Conservation (phyloP, 2,113 vertebrate species). For the Phaetusa simplex region DNA sequence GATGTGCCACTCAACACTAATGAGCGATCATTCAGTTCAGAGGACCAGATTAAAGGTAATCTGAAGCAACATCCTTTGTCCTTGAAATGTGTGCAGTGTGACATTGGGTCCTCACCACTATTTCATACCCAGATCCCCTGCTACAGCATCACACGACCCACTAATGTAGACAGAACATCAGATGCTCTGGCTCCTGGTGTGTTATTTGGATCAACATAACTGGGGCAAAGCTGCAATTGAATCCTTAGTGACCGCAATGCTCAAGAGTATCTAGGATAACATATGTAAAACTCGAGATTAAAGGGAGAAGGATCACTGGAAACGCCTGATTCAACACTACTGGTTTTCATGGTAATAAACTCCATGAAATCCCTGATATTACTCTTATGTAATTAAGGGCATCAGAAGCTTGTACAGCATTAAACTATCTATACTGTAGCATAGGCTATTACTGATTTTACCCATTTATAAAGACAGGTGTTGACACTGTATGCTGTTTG, state of each 20-base stretch:
- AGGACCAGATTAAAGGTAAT: neutral
- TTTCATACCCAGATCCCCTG: neutral
- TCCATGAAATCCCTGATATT: neutral
- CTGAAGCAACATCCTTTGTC: neutral
- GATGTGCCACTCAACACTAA: neutral
- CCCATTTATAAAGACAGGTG: neutral
- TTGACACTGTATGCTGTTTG: neutral
- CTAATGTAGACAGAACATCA: neutral
- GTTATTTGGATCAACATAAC: neutral
- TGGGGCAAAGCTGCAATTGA: neutral
- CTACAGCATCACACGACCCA: neutral
- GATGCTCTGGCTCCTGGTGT: neutral
- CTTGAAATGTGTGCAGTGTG: neutral
- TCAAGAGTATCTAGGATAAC: neutral
- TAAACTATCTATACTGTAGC: neutral
- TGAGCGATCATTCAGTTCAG: rapidly evolving
- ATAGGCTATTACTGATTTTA: neutral
- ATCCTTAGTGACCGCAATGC: neutral
- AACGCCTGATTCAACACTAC: neutral
- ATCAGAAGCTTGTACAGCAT: neutral
- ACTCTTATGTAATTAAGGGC: neutral
- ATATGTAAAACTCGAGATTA: neutral
- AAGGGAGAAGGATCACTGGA: neutral
- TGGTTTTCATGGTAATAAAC: neutral
- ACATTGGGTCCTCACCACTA: neutral